Evolutionary conservation across 2,113 vertebrate genomes (phyloP).

Genomic region (Tautogolabrus adspersus): DNA sequence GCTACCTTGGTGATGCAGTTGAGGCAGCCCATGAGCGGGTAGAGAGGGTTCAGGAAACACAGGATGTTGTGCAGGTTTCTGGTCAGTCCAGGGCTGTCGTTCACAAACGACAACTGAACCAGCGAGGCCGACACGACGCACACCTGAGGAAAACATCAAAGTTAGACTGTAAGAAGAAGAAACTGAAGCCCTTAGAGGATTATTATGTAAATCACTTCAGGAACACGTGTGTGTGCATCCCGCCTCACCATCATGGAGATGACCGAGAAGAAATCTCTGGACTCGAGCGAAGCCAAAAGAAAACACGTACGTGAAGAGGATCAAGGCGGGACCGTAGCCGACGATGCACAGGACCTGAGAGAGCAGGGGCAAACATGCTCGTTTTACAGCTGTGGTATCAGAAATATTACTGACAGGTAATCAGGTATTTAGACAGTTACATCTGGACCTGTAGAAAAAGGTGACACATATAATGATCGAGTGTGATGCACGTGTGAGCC

Average conservation of each 20-base stretch:
- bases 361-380: background rate
- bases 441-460: no score
- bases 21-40: slow-evolving; percentile 94
- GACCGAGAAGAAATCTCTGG: slow-evolving; percentile 94
- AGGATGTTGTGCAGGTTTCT: slow-evolving; percentile 87
- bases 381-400: no score
- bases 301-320: slow-evolving; percentile 93
- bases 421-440: no score
- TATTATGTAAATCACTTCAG: background rate
- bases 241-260: slow-evolving; percentile 94
- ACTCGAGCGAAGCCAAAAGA: slow-evolving; percentile 92
- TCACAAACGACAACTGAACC: slow-evolving; percentile 86
- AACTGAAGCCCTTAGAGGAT: no score
- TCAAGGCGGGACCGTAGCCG: slow-evolving; percentile 91
- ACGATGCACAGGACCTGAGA: slow-evolving; percentile 90
- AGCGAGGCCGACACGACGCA: slow-evolving; percentile 83
- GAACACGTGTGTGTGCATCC: no score
- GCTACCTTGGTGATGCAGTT: slow-evolving; percentile 93
- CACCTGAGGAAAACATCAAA: slow-evolving; percentile 63
- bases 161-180: background rate
- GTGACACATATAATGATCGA: no score
- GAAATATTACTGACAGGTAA: no score
- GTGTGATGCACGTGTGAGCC: no score
- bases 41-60: slow-evolving; percentile 91
- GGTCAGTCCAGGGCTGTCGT: slow-evolving; percentile 79